These are phyloP conservation scores for Papilio gigon DNA, from an alignment of 2,888 invertebrate species.

Conservation along the genomic window DNA sequence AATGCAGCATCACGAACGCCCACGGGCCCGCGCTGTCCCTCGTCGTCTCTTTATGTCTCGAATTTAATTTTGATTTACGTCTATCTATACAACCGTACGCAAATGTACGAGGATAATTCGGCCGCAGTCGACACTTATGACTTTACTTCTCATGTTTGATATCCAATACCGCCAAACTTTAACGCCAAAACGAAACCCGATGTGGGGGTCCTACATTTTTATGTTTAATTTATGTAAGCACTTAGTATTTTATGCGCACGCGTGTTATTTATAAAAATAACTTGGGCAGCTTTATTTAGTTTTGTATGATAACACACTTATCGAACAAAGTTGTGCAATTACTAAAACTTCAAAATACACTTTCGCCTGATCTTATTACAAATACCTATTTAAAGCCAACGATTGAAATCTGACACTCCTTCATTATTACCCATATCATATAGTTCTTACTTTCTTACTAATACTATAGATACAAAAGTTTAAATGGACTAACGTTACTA, in stretches of 20 bases:
- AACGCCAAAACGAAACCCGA: slow-evolving; percentile 32
- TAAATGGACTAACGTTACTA: too few species aligned
- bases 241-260: slow-evolving; percentile 35
- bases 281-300: slow-evolving; percentile 32
- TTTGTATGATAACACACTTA: slow-evolving; percentile 17
- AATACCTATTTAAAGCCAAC: neutral
- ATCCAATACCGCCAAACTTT: slow-evolving; percentile 43
- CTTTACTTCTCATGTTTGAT: slow-evolving; percentile 52
- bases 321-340: slow-evolving; percentile 11
- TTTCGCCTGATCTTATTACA: neutral
- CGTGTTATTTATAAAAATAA: slow-evolving; percentile 36
- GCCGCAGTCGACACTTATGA: slow-evolving; percentile 43
- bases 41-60: slow-evolving; percentile 79
- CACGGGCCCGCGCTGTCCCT: slow-evolving; percentile 72
- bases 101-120: slow-evolving; percentile 59
- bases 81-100: slow-evolving; percentile 74
- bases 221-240: slow-evolving; percentile 35
- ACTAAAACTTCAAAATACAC: neutral
- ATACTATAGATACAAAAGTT: too few species aligned
- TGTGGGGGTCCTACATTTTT: slow-evolving; percentile 34
- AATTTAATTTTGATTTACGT: slow-evolving; percentile 82
- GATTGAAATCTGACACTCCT: too few species aligned
- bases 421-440: too few species aligned
- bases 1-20: slow-evolving; percentile 79
- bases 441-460: too few species aligned